A percentile compares a stretch with the other conserved stretches of the same genome.
These are phyloP conservation scores for Hesperia comma DNA, from an alignment of 2,888 invertebrate species.

Conservation along the genomic window DNA sequence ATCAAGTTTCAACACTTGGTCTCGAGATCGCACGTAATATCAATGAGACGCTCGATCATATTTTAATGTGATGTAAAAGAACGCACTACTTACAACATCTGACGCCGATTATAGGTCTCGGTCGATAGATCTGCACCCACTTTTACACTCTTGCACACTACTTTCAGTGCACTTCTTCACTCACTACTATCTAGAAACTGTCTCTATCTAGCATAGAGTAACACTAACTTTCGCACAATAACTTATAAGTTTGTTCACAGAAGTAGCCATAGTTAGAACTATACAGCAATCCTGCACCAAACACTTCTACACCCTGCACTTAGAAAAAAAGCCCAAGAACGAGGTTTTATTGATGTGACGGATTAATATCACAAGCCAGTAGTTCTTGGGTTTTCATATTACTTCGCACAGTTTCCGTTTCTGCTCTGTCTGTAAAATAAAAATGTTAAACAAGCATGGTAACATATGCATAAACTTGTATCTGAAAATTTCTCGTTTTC, in stretches of 20 bases:
- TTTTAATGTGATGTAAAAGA: conserved; percentile 23
- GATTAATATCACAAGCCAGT: conserved; percentile 28
- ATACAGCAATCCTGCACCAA: conserved; percentile 67
- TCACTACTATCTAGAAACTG: conserved; percentile 67
- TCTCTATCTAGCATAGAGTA: conserved; percentile 78
- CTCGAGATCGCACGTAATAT: conserved; percentile 37
- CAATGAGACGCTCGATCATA: conserved; percentile 35
- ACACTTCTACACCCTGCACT: conserved; percentile 70
- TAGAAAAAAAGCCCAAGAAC: conserved; percentile 68
- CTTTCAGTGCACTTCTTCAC: conserved; percentile 74
- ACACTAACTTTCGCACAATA: conserved; percentile 71
- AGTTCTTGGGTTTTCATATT: conserved; percentile 44
- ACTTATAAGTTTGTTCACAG: conserved; percentile 70
- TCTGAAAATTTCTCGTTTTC: background rate
- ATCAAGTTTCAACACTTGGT: conserved; percentile 33
- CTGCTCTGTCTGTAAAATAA: conserved; percentile 37
- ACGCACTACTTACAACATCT: conserved; percentile 23
- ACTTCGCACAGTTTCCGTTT: conserved; percentile 44
- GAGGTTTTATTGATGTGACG: conserved; percentile 37
- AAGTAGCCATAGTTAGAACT: conserved; percentile 72
- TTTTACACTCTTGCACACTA: conserved; percentile 75
- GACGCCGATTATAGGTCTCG: conserved; percentile 71
- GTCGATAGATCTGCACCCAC: conserved; percentile 74
- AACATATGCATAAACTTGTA: conserved; percentile 33
- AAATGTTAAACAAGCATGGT: conserved; percentile 39